These are phyloP conservation scores for Tetragonula clypearis DNA, from an alignment of 1,140 invertebrate species.

Conservation along the genomic window DNA sequence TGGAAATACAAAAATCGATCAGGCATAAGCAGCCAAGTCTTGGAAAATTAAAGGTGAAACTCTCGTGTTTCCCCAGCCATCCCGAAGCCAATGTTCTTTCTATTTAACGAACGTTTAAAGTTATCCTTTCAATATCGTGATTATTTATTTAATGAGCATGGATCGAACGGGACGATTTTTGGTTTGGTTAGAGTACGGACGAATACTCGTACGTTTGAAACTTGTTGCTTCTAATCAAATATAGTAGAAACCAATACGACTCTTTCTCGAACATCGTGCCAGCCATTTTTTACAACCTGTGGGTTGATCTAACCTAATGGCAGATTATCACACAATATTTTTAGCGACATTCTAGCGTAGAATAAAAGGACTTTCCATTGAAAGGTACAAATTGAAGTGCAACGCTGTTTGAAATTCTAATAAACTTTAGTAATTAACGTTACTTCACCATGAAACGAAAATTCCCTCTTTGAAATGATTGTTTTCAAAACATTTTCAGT, in stretches of 20 bases:
- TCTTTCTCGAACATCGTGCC: neutral
- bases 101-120: neutral
- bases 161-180: neutral
- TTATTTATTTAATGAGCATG: neutral
- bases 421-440: neutral
- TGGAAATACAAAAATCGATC: conserved; percentile 24
- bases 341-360: neutral
- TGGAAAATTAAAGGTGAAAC: neutral
- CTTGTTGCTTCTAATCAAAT: conserved; percentile 1
- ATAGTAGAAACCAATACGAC: neutral
- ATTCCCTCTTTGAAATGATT: neutral
- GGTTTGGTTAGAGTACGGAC: neutral
- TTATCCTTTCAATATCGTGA: neutral
- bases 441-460: neutral
- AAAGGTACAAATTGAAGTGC: neutral
- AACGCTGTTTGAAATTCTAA: neutral
- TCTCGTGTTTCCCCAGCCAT: neutral
- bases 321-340: neutral
- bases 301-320: no score
- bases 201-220: neutral
- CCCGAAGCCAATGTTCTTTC: neutral
- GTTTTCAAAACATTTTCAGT: neutral
- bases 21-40: neutral
- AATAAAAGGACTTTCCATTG: neutral
- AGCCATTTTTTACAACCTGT: neutral